Conservation (phyloP, 2,888 invertebrate species). For the Acrobasis repandana region DNA sequence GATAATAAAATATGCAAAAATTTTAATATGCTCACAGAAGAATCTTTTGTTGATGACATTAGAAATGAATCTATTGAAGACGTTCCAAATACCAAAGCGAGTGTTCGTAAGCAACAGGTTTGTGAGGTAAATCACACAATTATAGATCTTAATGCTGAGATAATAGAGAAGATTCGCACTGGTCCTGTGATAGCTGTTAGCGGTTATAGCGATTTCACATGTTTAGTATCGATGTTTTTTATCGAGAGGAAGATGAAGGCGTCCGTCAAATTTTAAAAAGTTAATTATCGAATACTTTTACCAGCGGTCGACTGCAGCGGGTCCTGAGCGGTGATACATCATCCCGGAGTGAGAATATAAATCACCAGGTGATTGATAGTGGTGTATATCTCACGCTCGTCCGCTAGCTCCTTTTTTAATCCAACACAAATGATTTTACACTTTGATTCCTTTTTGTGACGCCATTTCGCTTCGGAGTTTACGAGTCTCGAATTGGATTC, state of each 20-base stretch:
- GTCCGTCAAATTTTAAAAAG: slow-evolving; percentile 80
- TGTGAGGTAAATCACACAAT: slow-evolving; percentile 14
- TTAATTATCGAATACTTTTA: slow-evolving; percentile 80
- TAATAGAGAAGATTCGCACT: slow-evolving; percentile 33
- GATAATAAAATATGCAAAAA: slow-evolving; percentile 46
- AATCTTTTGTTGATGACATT: slow-evolving; percentile 53
- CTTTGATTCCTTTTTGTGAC: slow-evolving; percentile 72
- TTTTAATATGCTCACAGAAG: slow-evolving; percentile 48
- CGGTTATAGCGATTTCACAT: slow-evolving; percentile 34
- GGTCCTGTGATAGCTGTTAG: slow-evolving; percentile 24
- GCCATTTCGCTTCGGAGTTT: slow-evolving; percentile 68
- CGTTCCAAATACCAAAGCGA: slow-evolving; percentile 39
- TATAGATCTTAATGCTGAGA: slow-evolving; percentile 29
- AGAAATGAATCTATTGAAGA: slow-evolving; percentile 45
- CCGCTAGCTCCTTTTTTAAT: slow-evolving; percentile 79
- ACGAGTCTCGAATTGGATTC: slow-evolving; percentile 48
- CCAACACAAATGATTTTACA: slow-evolving; percentile 80
- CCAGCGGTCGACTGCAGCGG: slow-evolving; percentile 55
- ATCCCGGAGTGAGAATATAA: slow-evolving; percentile 73
- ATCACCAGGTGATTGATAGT: slow-evolving; percentile 80
- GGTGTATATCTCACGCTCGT: slow-evolving; percentile 75
- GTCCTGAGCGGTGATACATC: slow-evolving; percentile 70
- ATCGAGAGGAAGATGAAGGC: slow-evolving; percentile 61
- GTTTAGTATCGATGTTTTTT: slow-evolving; percentile 35
- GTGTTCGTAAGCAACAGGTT: slow-evolving; percentile 50